These are phyloP conservation scores for Takifugu ocellatus DNA, from an alignment of 2,797 vertebrate species.

Conservation along the genomic window DNA sequence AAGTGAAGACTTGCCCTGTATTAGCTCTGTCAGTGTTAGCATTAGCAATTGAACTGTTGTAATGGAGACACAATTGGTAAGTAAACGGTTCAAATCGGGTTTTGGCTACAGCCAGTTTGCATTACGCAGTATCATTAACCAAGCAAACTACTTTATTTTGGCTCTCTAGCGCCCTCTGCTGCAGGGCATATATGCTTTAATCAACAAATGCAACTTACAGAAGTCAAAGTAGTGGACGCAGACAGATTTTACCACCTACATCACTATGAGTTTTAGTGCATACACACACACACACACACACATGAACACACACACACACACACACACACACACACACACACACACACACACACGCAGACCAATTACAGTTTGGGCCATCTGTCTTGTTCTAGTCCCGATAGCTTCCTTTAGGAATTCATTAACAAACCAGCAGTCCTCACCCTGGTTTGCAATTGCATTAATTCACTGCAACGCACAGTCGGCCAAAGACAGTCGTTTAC, in stretches of 20 bases:
- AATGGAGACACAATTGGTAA: too few relatives aligned
- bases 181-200: too few relatives aligned
- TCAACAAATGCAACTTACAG: too few relatives aligned
- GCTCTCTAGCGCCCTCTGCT: too few relatives aligned
- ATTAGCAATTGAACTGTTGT: constrained; percentile 20
- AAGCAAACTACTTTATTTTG: too few relatives aligned
- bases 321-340: constrained; percentile 1
- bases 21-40: too few relatives aligned
- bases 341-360: constrained; percentile 19
- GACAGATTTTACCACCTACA: background rate
- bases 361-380: constrained; percentile 52
- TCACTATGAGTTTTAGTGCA: background rate
- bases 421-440: constrained; percentile 24
- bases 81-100: too few relatives aligned
- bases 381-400: constrained; percentile 36
- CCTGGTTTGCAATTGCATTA: constrained; percentile 30
- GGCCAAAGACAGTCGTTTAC: constrained; percentile 27
- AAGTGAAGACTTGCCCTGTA: background rate
- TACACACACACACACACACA: background rate
- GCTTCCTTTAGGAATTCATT: constrained; percentile 53
- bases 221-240: too few relatives aligned
- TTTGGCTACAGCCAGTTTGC: too few relatives aligned
- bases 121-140: too few relatives aligned
- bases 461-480: constrained; percentile 16
- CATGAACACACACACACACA: background rate